Conservation (phyloP, 2,888 invertebrate genomes). For the Hirtodrosophila trivittata region DNA sequence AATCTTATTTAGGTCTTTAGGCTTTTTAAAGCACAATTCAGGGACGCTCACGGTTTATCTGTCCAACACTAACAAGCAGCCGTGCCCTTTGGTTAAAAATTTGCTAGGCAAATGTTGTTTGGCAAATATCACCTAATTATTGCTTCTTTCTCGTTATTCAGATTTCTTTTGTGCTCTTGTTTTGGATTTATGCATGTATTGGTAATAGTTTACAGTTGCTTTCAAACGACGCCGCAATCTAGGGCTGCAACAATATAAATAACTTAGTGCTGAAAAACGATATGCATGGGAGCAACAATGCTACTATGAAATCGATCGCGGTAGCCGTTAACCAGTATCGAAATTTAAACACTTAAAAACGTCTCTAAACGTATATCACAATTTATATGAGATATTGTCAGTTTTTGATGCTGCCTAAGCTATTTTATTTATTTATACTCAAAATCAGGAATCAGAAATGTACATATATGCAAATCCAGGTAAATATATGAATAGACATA, state of each 20-base stretch:
- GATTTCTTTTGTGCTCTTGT: slow-evolving; percentile 44
- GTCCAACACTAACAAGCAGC: slow-evolving; percentile 10
- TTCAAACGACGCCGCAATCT: slow-evolving; percentile 71
- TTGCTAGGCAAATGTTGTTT: neutral
- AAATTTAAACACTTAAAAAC: too few relatives aligned
- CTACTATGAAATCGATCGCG: neutral
- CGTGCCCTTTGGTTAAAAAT: neutral
- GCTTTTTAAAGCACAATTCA: neutral
- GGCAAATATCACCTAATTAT: slow-evolving; percentile 19
- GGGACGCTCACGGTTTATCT: slow-evolving; percentile 7
- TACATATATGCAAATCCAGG: too few relatives aligned
- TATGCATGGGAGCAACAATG: neutral
- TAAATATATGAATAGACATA: too few relatives aligned
- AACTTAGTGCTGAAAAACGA: slow-evolving; percentile 47
- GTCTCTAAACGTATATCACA: too few relatives aligned
- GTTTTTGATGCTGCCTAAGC: too few relatives aligned
- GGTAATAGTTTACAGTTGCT: slow-evolving; percentile 76
- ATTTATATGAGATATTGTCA: too few relatives aligned
- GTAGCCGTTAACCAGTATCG: neutral
- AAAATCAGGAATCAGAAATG: too few relatives aligned
- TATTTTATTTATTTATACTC: too few relatives aligned
- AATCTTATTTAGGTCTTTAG: slow-evolving; percentile 12
- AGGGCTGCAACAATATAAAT: slow-evolving; percentile 51
- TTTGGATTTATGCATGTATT: slow-evolving; percentile 54
- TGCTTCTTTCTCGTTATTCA: slow-evolving; percentile 29